These are phyloP conservation scores for Drosophila barbarae DNA, from an alignment of 2,888 invertebrate species.

Conservation along the genomic window DNA sequence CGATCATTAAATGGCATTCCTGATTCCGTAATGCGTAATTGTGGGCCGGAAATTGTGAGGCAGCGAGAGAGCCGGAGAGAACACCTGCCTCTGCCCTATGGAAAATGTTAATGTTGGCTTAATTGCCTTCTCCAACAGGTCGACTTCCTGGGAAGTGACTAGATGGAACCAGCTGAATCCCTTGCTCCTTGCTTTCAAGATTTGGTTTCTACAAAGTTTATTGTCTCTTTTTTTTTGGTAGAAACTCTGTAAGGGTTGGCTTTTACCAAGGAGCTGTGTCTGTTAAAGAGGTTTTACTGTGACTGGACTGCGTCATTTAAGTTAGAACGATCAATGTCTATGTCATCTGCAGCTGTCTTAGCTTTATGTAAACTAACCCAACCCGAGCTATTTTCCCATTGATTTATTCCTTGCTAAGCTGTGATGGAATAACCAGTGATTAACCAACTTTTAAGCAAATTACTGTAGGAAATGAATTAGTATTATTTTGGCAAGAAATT, in stretches of 20 bases:
- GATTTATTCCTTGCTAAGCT: constrained; percentile 25
- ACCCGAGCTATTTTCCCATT: constrained; percentile 24
- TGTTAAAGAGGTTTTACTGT: constrained; percentile 30
- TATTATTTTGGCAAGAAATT: not conserved
- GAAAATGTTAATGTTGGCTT: constrained; percentile 65
- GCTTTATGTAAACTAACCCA: constrained; percentile 29
- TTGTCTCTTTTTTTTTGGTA: too few relatives aligned
- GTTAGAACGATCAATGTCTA: constrained; percentile 22
- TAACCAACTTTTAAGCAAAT: not conserved
- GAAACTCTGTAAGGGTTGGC: not conserved
- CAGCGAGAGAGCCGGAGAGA: constrained; percentile 14
- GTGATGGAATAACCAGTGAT: not conserved
- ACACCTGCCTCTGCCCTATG: constrained; percentile 61
- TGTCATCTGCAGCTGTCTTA: constrained; percentile 50
- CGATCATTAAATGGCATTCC: constrained; percentile 17
- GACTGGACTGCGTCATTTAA: constrained; percentile 10
- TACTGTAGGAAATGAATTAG: not conserved
- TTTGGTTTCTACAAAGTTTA: not conserved
- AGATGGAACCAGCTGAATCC: too few relatives aligned
- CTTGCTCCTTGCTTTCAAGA: too few relatives aligned
- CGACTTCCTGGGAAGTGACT: constrained; percentile 6
- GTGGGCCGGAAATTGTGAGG: constrained; percentile 22
- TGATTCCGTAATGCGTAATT: constrained; percentile 60
- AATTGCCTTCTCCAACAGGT: constrained; percentile 51
- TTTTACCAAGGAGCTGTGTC: too few relatives aligned